Base-by-base conservation (phyloP, 2,888 invertebrate species). In the Polia nebulosa region DNA sequence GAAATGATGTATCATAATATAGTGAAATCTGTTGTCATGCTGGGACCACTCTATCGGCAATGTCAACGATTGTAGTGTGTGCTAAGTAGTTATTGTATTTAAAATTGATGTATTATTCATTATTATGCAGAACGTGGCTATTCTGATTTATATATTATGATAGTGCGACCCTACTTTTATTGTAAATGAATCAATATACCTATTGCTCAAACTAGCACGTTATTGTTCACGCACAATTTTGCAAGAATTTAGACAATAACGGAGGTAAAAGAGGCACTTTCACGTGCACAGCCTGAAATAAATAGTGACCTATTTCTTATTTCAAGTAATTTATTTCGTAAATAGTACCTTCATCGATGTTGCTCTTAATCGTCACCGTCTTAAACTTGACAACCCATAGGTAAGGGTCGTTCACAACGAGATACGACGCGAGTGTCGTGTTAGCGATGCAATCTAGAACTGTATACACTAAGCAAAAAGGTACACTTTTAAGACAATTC, bases 231-330 rank as follows among this genome's bases (percentile, higher is more conserved):
- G 39, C 39, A 65, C 75, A 64, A 34, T 39, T 73, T 53, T 53
- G 63, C 52, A 63, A 53, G 36, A 22, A 34, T 34, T 29, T 55
- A 29, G 52, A 25, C 8, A 32, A 25, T 49, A 27, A 49, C 20
- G 6, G 3, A n/a, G 49, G 25, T 36, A 47, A 68, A 13, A 6
- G 7, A 41, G n/a, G 44, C 74, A 32, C 44, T 44, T 8, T 5
- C n/a, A 32, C 13, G 52, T 47, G 66, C 44, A 74, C 52, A 20
- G 5, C 75, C 20, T 34, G 44, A 8, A 65, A 74, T 74, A 74
- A 53, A 51, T 63, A 11, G 44, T 53, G 29, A 65, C 15, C 8
- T 53, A 53, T 39, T 47, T 53, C 52, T 22, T n/a, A 59, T 27
- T 47, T 13, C 25, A 25, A 34, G 25, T 15, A 47, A 11, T 29